A percentile compares a stretch with the other conserved stretches of the same genome.
These are phyloP conservation scores for Triplophysa tibetana DNA, from an alignment of 2,113 vertebrate species.

Conservation along the genomic window DNA sequence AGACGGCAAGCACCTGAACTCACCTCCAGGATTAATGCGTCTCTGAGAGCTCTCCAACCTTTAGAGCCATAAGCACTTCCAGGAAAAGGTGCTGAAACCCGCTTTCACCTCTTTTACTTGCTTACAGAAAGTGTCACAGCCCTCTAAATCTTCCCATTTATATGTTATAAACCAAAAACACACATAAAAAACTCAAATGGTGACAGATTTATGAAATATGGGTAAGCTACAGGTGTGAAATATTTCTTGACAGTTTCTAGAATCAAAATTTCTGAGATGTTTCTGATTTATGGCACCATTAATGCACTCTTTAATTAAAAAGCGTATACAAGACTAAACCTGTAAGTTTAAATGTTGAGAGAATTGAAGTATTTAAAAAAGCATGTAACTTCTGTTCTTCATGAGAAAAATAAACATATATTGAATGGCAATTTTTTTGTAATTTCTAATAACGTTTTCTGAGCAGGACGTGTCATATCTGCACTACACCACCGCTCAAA, in stretches of 20 bases:
- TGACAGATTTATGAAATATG: slow-evolving; percentile 26
- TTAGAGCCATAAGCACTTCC: slow-evolving; percentile 32
- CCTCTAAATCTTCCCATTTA: slow-evolving; percentile 30
- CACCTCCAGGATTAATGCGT: slow-evolving; percentile 46
- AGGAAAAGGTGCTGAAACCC: slow-evolving; percentile 50
- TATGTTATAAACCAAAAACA: slow-evolving; percentile 10
- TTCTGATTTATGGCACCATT: not conserved
- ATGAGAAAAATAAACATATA: no score
- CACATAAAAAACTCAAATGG: not conserved
- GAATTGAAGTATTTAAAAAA: not conserved
- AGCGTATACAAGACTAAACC: not conserved
- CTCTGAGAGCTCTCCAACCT: slow-evolving; percentile 44
- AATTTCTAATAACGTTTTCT: no score
- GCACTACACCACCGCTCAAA: no score
- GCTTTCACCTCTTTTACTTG: slow-evolving; percentile 37
- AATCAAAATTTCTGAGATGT: not conserved
- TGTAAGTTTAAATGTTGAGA: not conserved
- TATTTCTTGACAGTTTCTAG: not conserved
- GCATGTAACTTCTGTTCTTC: not conserved
- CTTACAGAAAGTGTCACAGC: slow-evolving; percentile 31
- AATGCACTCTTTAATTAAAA: not conserved
- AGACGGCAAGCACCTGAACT: slow-evolving; percentile 31
- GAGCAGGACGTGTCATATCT: no score
- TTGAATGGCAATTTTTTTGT: no score
- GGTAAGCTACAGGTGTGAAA: not conserved